Conservation (phyloP, 1,140 invertebrate genomes). For the Pollicipes pollicipes region DNA sequence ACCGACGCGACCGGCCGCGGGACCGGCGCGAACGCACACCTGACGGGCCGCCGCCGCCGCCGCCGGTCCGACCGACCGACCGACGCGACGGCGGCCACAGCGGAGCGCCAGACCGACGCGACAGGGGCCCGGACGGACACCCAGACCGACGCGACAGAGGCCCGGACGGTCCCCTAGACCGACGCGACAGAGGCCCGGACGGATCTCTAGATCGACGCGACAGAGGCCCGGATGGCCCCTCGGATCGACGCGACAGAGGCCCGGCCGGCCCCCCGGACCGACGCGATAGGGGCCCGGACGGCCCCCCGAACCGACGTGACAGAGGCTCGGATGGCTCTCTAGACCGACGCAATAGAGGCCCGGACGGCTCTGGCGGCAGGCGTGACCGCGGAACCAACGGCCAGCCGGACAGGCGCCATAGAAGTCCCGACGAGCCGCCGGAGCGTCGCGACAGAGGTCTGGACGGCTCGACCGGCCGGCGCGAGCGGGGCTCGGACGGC, state of each 20-base stretch:
- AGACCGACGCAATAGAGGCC: neutral
- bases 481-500: no score
- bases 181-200: neutral
- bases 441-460: neutral
- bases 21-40: neutral
- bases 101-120: neutral
- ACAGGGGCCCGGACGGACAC: neutral
- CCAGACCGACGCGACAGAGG: neutral
- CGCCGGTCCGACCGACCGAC: neutral
- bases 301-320: neutral
- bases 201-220: neutral
- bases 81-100: neutral
- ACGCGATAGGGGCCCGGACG: neutral
- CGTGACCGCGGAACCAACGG: neutral
- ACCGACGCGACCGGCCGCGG: no score
- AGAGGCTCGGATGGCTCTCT: neutral
- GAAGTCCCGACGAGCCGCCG: no score
- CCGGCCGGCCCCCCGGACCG: no score
- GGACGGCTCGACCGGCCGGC: neutral
- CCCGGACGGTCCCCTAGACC: neutral
- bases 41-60: no score
- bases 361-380: neutral
- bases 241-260: neutral
- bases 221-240: neutral
- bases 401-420: no score